phyloP scores from a whole-genome alignment of 2,797 vertebrate species.

The Natrix natrix region DNA sequence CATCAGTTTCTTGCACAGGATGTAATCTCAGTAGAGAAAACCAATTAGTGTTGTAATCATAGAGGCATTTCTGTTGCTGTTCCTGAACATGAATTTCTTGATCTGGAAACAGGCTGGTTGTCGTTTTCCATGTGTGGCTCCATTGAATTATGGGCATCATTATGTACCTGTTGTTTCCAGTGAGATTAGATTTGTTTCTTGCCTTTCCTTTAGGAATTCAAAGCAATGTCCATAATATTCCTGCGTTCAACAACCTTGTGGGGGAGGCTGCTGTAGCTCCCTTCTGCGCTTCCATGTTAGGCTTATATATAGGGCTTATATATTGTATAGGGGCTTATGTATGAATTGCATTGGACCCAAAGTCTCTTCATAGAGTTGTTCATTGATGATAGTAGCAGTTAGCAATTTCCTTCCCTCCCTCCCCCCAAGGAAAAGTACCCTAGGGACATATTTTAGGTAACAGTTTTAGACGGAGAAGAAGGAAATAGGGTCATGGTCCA shows the following conservation, averaged over 20 bases:
- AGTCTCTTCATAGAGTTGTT: background rate
- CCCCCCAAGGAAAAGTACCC: background rate
- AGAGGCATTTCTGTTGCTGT: background rate
- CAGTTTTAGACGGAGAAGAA: background rate
- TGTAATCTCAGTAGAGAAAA: background rate
- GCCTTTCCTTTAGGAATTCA: background rate
- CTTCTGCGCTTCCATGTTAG: background rate
- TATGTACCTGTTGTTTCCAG: background rate
- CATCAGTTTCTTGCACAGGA: background rate
- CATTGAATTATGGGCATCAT: background rate
- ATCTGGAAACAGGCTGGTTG: background rate
- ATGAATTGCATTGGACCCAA: background rate
- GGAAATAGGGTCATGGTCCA: background rate
- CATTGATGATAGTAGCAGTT: background rate
- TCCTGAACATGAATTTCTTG: background rate
- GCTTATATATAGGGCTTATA: background rate
- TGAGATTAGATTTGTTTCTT: background rate
- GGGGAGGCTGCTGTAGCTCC: background rate
- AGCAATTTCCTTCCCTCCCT: background rate
- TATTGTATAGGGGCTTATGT: background rate
- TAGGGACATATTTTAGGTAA: background rate
- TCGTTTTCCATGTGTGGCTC: background rate
- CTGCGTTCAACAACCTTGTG: background rate
- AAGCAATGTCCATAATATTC: background rate
- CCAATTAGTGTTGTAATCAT: background rate